These are phyloP conservation scores for Lucilia sericata DNA, from an alignment of 1,140 invertebrate genomes.

Conservation along the genomic window DNA sequence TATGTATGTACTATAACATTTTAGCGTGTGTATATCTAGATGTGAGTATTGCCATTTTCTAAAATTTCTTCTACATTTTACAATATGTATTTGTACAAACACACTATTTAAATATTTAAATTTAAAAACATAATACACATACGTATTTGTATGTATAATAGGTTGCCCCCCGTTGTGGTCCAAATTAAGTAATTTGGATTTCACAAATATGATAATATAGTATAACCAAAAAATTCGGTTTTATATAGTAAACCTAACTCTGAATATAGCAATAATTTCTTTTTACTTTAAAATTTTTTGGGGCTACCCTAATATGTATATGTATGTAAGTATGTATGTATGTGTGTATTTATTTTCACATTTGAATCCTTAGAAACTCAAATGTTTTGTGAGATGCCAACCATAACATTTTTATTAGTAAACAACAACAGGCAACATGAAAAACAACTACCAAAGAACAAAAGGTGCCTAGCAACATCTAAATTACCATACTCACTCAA, in stretches of 20 bases:
- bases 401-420: conserved; percentile 38
- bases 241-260: too few species aligned
- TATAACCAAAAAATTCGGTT: too few species aligned
- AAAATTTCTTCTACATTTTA: too few species aligned
- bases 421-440: background rate
- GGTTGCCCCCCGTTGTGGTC: too few species aligned
- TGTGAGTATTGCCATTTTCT: background rate
- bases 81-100: too few species aligned
- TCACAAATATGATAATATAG: too few species aligned
- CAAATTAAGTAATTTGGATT: too few species aligned
- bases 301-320: too few species aligned
- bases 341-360: background rate
- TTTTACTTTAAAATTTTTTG: too few species aligned
- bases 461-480: conserved; percentile 22
- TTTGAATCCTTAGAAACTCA: background rate
- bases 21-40: background rate
- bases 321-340: too few species aligned
- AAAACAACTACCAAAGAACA: background rate
- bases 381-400: conserved; percentile 23
- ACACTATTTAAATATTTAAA: too few species aligned
- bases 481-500: conserved; percentile 35
- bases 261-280: too few species aligned
- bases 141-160: background rate
- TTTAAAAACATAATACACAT: background rate
- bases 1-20: background rate